Conservation (phyloP, 1,140 invertebrate species). For the Acromyrmex echinatior region DNA sequence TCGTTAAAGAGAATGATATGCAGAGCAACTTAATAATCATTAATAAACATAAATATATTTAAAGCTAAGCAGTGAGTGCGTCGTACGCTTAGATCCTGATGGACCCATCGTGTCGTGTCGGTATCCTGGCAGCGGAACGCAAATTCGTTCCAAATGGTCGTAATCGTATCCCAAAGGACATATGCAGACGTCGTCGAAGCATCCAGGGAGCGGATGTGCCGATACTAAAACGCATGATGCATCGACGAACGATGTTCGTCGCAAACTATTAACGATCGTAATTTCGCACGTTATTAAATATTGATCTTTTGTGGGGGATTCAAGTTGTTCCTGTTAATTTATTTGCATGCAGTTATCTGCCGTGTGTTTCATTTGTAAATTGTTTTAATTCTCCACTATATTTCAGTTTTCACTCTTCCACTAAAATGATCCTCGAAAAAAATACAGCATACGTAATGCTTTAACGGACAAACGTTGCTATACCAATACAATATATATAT, state of each 20-base stretch:
- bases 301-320: background rate
- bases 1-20: constrained; percentile 55
- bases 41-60: constrained; percentile 60
- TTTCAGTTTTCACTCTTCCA: constrained; percentile 4
- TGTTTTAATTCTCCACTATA: constrained; percentile 15
- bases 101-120: constrained; percentile 85
- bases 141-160: constrained; percentile 80
- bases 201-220: constrained; percentile 84
- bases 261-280: constrained; percentile 57
- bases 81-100: constrained; percentile 85
- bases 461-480: background rate
- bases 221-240: constrained; percentile 84
- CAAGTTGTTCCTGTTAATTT: constrained; percentile 34
- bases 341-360: constrained; percentile 62
- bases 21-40: constrained; percentile 8
- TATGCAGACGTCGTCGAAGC: constrained; percentile 85
- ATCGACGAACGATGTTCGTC: constrained; percentile 69
- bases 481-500: no score
- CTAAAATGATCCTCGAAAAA: constrained; percentile 28
- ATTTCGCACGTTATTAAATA: constrained; percentile 21
- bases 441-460: background rate
- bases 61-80: constrained; percentile 79
- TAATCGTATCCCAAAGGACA: constrained; percentile 86
- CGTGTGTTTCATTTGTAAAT: background rate
- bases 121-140: constrained; percentile 81